These are phyloP conservation scores for Kryptolebias ocellatus DNA, from an alignment of 2,797 vertebrate genomes.

Conservation along the genomic window DNA sequence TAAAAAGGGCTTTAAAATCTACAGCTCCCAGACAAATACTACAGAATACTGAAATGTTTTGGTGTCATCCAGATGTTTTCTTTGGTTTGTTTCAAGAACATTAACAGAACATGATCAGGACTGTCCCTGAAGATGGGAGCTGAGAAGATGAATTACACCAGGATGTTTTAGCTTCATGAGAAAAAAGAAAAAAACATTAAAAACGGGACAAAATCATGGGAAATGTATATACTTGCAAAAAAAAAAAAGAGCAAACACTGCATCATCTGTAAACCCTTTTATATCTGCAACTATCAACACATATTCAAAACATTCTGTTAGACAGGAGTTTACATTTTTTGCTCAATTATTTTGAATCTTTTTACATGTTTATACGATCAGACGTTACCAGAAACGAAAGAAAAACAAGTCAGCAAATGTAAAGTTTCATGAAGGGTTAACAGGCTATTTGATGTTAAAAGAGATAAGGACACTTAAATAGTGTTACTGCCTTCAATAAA, in stretches of 20 bases:
- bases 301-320: slow-evolving; percentile 47
- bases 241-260: slow-evolving; percentile 43
- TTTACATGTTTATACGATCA: neutral
- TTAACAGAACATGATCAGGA: slow-evolving; percentile 3
- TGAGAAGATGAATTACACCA: neutral
- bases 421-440: slow-evolving; percentile 10
- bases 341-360: neutral
- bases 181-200: neutral
- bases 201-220: slow-evolving; percentile 15
- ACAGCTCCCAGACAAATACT: slow-evolving; percentile 25
- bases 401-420: slow-evolving; percentile 7
- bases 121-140: slow-evolving; percentile 1
- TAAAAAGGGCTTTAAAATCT: slow-evolving; percentile 39
- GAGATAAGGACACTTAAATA: slow-evolving; percentile 24
- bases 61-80: slow-evolving; percentile 22
- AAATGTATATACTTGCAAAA: slow-evolving; percentile 35
- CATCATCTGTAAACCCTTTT: slow-evolving; percentile 36
- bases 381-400: slow-evolving; percentile 24
- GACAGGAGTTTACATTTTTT: slow-evolving; percentile 24
- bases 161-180: slow-evolving; percentile 2
- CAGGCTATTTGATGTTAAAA: slow-evolving; percentile 26
- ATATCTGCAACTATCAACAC: slow-evolving; percentile 27
- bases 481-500: slow-evolving; percentile 7
- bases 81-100: no score
- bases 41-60: slow-evolving; percentile 44